Evolutionary conservation across 2,888 invertebrate species (phyloP), one percentile per base, ranked within the genome.

Genomic region (Apodemia duryi): DNA sequence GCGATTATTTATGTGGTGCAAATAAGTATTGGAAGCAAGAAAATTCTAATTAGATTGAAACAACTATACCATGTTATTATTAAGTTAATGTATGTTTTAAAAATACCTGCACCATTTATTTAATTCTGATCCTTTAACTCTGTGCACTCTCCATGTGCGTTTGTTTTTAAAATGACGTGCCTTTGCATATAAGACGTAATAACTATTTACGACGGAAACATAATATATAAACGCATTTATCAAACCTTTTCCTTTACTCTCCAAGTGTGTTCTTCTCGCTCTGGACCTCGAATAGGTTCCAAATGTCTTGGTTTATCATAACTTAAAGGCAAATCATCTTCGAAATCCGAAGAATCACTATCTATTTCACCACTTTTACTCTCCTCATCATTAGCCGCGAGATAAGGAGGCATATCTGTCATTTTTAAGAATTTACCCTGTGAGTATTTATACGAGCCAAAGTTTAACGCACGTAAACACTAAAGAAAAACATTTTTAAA

Each of bases 161-260:
- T 89, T 89, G 88, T 89, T 89, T 80, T 87, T 71, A 79, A 78
- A 73, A 70, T 68, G 75, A 70, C 68, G 68, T 69, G 71, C 68
- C 65, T 62, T 66, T 66, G 69, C 65, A 65, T 66, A 60, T 51
- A 51, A 38, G 38, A 69, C 66, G 61, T 67, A 63, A 76, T 82
- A 83, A 82, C 83, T 79, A 84, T 73, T 83, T 77, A 70, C 67
- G 71, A 68, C 65, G 68, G 66, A 57, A 67, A 69, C 74, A 75
- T 74, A 71, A 57, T 63, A 66, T 63, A 67, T 63, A 66, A 69
- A 64, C 41, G 62, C 65, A 68, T 66, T 52, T 7, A 41, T 46
- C 68, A 80, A 84, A 97, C 97, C 93, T 97, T 94, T 83, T 98
- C 98, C 83, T 98, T 97, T 93, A 98, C 97, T 75, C 98, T 93